Base-by-base conservation (phyloP, 2,888 invertebrate genomes). In the Acanthosepion esculentum region DNA sequence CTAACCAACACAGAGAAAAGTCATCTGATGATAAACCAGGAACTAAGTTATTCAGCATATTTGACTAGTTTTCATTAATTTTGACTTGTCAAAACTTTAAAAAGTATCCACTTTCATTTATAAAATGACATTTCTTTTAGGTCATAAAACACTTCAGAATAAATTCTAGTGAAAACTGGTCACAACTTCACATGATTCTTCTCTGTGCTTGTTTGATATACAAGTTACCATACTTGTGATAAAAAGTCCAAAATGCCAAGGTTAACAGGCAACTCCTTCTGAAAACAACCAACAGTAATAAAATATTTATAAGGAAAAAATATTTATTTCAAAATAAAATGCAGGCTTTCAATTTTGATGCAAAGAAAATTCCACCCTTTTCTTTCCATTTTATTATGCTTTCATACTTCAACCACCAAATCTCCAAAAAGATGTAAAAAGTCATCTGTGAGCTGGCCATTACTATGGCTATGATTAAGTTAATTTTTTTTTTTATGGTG, bases 21-120 rank as follows among this genome's bases (percentile, higher is more conserved):
- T 78, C 78, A 78, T 78, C n/a, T 78, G 78, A n/a, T 78, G 78
- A n/a, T 78, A 78, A n/a, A 78, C n/a, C 78, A 78, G 78, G 23
- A n/a, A 78, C 7, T 12, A 78, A 78, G 3, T 15, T 78, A 78
- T 12, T 78, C 29, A 26, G 29, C 29, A 59, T 59, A 20, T 59
- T 59, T 18, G 20, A 7, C 59, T 50, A 50, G 8, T 50, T 50
- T 50, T 50, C 50, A 50, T 12, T 50, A 50, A 8, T 50, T 50
- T 50, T 55, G 1, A 18, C 18, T 55, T 55, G 55, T 18, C 55
- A 55, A 55, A 55, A 55, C 12, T 55, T 55, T 18, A 50, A 50
- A 50, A 50, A 50, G 15, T 50, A 50, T 50, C 50, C 50, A 50
- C 50, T 50, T 50, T 50, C 41, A 41, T 41, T 50, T 15, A 50